Evolutionary conservation across 1,140 invertebrate species (phyloP).

Genomic region (Atta colombica): DNA sequence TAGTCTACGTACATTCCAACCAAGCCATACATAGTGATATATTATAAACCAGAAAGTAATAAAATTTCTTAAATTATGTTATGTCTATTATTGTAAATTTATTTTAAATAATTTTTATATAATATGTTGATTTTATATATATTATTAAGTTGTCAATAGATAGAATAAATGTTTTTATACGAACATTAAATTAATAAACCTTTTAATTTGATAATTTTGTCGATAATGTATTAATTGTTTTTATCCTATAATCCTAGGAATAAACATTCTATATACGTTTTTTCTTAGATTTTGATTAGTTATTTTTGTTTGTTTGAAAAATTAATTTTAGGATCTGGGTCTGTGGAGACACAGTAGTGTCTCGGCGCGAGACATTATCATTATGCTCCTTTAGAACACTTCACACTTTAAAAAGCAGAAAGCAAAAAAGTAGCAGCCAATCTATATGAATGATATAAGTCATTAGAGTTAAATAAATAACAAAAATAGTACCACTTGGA

Average conservation of each 20-base stretch:
- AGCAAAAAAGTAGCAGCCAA: too few relatives aligned
- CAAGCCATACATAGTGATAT: background rate
- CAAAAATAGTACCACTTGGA: too few relatives aligned
- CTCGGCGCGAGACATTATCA: too few relatives aligned
- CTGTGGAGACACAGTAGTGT: too few relatives aligned
- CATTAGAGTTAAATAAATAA: too few relatives aligned
- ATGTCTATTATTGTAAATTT: background rate
- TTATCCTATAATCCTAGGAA: background rate
- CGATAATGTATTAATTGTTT: background rate
- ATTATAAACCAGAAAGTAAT: background rate
- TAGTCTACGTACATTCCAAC: background rate
- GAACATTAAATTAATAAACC: background rate
- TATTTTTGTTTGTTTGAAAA: background rate
- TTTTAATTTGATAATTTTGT: background rate
- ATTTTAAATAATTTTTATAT: constrained; percentile 8
- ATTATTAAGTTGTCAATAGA: background rate
- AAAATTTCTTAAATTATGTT: constrained; percentile 4
- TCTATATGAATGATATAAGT: too few relatives aligned
- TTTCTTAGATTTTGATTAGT: background rate
- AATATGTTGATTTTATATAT: too few relatives aligned
- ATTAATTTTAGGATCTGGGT: background rate
- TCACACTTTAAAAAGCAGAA: too few relatives aligned
- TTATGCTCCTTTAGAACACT: too few relatives aligned
- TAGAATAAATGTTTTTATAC: background rate
- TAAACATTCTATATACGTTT: background rate